These are phyloP conservation scores for Trichopria drosophilae DNA, from an alignment of 2,888 invertebrate species.

Conservation along the genomic window DNA sequence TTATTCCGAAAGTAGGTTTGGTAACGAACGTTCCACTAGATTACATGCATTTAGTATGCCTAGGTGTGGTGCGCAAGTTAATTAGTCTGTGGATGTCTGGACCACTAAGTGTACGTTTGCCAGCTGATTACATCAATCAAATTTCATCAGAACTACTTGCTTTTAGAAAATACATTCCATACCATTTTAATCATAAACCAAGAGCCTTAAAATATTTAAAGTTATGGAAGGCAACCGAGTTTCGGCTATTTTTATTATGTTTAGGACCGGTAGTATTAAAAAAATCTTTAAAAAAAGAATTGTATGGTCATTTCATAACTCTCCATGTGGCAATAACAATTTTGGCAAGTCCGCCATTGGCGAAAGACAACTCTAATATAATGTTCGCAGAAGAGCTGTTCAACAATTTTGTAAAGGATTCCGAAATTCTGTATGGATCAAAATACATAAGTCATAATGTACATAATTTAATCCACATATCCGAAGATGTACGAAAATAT, in stretches of 20 bases:
- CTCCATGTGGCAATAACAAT: slow-evolving; percentile 2
- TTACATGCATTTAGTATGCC: not conserved
- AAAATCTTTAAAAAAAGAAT: not conserved
- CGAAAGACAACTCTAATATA: not conserved
- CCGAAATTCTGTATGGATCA: slow-evolving; percentile 3
- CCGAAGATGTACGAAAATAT: slow-evolving; percentile 9
- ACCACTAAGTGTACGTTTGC: not conserved
- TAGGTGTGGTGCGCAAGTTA: not conserved
- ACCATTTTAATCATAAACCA: not conserved
- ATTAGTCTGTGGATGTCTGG: not conserved
- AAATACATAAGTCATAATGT: slow-evolving; percentile 14
- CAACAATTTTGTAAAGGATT: slow-evolving; percentile 10
- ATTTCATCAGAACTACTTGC: not conserved
- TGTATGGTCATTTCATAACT: not conserved
- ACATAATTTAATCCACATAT: slow-evolving; percentile 12
- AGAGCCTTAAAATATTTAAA: not conserved
- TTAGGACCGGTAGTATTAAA: slow-evolving; percentile 1
- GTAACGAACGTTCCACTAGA: slow-evolving; percentile 3
- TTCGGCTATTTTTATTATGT: not conserved
- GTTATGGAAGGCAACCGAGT: not conserved
- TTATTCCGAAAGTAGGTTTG: not conserved
- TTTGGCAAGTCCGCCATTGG: not conserved
- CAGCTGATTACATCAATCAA: not conserved
- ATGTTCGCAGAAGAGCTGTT: slow-evolving; percentile 9
- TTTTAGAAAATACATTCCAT: not conserved